Evolutionary conservation across 2,888 invertebrate genomes (phyloP), one percentile per base, ranked within the genome.

Genomic region (Pollenia griseotomentosa): DNA sequence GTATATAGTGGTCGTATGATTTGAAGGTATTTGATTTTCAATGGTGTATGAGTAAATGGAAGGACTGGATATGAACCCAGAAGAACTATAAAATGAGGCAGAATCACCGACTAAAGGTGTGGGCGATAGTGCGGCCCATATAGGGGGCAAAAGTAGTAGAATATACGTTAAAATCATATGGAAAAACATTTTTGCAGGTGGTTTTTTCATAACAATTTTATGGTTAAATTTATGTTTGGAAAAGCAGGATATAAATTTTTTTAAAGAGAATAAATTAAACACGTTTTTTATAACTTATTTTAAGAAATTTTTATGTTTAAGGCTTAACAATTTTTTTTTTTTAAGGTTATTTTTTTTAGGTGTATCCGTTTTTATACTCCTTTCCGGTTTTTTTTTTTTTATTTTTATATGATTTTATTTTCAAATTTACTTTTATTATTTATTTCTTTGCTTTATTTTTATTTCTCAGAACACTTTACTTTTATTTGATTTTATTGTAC

Each of bases 1-100:
- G 46, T 80, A 80, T 40, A 85, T 75, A n/a, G 79, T 61, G 12
- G 84, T 63, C 11, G 84, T 83, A 84, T 88, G 86, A 78, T 88
- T 88, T 11, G 65, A 44, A 33, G 86, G 83, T 51, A 82, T 71
- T 77, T 90, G 90, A 90, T 90, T 91, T 71, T 90, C 90, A 65
- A 92, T 89, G 40, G 89, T 91, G 33, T 92, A 92, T 44, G 91
- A 90, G 63, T 92, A 92, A 63, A 92, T 92, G 78, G 91, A 90
- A 80, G 92, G 92, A 89, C 92, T 91, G 74, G 92, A 90, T 86
- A 92, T 91, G 88, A 92, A 92, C 55, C 91, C 90, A 65, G 91
- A 90, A 66, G 90, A 92, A 61, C 82, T 83, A 48, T 83, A 65
- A 74, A 83, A 68, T 61, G 68, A 46, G 14, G 59, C 40, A 11